Evolutionary conservation across 2,113 vertebrate genomes (phyloP), one percentile per base, ranked within the genome.

Genomic region (Prunella fulvescens): DNA sequence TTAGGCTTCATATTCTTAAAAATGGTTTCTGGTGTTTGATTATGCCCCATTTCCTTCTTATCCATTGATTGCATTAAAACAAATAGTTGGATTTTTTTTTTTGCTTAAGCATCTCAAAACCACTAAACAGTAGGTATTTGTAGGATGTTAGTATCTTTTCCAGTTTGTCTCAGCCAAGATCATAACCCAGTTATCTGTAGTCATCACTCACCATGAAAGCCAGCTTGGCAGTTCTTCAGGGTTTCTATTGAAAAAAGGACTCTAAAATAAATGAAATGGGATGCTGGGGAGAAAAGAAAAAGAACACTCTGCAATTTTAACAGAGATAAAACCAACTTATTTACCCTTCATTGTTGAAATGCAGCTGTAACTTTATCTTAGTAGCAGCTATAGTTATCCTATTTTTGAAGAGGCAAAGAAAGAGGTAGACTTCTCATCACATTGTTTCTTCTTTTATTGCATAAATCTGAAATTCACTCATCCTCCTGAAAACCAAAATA

Each of bases 331-430:
- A 33, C 1, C n/a, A 92, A 88, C 33, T 93, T 64, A 40, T 64
- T 93, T 95, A 86, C 31, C 93, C 91, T 74, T 79, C 67, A 91
- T 42, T 87, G 35, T 14, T 92, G 61, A 92, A 93, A 71, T 53
- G 25, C 31, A 81, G 54, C 44, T 95, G 40, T 77, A 78, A 90
- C 39, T 92, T 82, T 62, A 83, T 88, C 78, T 70, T 33, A 96
- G 51, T 35, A 65, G 14, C 40, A 51, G 45, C 37, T 53, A 76
- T 56, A 79, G 64, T 84, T 61, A 76, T 47, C 9, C n/a, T 74
- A 78, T 39, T 70, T 81, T 84, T 71, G 22, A n/a, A 24, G 70
- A 84, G 13, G 51, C 33, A 58, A 60, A 87, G 44, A 72, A 84
- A 89, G 60, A 64, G 37, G 20, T 57, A 88, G 88, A 57, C 12